Conservation (phyloP, 2,888 invertebrate genomes). For the Mythimna loreyi region DNA sequence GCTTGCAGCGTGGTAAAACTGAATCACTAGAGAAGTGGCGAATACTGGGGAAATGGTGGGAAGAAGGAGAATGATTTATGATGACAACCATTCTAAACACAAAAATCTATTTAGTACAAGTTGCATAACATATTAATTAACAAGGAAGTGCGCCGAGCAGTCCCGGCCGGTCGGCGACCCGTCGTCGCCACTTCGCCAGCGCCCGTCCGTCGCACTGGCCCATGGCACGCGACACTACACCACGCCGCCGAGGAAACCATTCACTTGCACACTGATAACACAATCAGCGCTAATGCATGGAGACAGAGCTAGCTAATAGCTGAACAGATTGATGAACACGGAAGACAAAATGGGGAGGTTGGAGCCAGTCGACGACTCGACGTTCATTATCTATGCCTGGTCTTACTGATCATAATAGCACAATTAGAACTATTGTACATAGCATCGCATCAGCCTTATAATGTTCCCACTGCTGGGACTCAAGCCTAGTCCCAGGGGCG, state of each 20-base stretch:
- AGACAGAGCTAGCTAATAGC: not conserved
- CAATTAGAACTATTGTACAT: no score
- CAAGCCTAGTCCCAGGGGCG: no score
- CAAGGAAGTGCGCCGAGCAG: conserved; percentile 16
- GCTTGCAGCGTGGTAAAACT: not conserved
- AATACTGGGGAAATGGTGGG: not conserved
- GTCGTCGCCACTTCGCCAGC: not conserved
- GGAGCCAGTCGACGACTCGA: not conserved
- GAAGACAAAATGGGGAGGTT: conserved; percentile 1
- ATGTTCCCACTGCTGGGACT: no score
- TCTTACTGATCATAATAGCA: not conserved
- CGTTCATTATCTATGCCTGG: not conserved
- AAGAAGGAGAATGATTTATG: no score
- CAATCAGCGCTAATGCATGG: conserved; percentile 18
- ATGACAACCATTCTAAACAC: no score
- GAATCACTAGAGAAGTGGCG: not conserved
- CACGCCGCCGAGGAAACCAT: conserved; percentile 26
- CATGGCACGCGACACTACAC: conserved; percentile 27
- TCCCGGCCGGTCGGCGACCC: conserved; percentile 32
- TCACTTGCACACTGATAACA: conserved; percentile 40
- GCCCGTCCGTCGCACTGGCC: conserved; percentile 31
- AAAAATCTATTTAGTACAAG: not conserved
- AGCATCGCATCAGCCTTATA: no score
- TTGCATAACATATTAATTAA: conserved; percentile 41
- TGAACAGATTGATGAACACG: conserved; percentile 2